Evolutionary conservation across 1,140 invertebrate species (phyloP).

Genomic region (Drosophila ercepeae): DNA sequence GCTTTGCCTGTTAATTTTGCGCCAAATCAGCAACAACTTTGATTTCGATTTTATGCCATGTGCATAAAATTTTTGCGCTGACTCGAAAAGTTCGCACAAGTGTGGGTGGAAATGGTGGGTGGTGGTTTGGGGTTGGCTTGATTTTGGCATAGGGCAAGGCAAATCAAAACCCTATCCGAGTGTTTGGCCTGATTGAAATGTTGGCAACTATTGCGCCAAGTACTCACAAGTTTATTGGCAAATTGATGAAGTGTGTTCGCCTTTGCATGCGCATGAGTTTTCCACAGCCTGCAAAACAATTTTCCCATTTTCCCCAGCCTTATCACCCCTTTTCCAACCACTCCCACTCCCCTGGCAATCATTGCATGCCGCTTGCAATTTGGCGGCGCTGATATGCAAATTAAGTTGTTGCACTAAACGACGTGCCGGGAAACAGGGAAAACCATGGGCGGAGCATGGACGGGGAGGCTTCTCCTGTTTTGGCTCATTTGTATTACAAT

Average conservation of each 20-base stretch:
- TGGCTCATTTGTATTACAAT: slow-evolving; percentile 78
- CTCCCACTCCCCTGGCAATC: background rate
- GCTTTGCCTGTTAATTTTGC: slow-evolving; percentile 76
- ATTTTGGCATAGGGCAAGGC: slow-evolving; percentile 1
- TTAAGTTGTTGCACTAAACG: slow-evolving; percentile 82
- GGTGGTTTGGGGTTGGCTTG: background rate
- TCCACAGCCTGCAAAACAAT: slow-evolving; percentile 70
- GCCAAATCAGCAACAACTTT: slow-evolving; percentile 80
- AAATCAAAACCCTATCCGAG: slow-evolving; percentile 33
- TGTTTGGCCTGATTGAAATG: slow-evolving; percentile 80
- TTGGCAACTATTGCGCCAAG: slow-evolving; percentile 80
- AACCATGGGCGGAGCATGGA: slow-evolving; percentile 17
- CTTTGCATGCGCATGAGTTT: slow-evolving; percentile 54
- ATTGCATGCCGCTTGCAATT: slow-evolving; percentile 80
- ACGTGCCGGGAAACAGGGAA: slow-evolving; percentile 76
- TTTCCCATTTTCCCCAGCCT: slow-evolving; percentile 46
- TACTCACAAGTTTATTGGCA: slow-evolving; percentile 79
- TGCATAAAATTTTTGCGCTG: slow-evolving; percentile 75
- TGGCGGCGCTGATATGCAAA: slow-evolving; percentile 79
- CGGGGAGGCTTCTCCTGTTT: slow-evolving; percentile 10
- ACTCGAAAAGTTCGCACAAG: slow-evolving; percentile 58
- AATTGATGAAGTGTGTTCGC: slow-evolving; percentile 75
- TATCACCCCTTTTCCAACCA: too few species aligned
- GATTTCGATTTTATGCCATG: slow-evolving; percentile 70
- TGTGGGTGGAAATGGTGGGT: background rate